phyloP scores from a whole-genome alignment of 2,888 invertebrate species.

The Gortyna flavago region DNA sequence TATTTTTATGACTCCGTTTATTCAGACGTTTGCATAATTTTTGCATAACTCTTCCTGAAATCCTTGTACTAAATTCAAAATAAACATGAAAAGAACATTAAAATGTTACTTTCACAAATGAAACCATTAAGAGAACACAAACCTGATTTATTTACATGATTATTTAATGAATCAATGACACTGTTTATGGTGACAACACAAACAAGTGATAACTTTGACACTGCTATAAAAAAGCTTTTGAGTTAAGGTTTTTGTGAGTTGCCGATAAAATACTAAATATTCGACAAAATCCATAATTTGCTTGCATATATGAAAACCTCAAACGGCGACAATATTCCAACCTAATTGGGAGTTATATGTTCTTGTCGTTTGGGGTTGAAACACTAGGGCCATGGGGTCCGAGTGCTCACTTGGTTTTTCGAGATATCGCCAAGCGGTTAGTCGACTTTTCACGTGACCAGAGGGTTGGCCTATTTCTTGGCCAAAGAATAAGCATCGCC shows the following conservation, averaged over 20 bases:
- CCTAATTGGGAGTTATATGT: no score
- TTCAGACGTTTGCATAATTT: neutral
- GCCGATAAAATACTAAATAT: neutral
- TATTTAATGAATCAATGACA: neutral
- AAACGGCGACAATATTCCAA: no score
- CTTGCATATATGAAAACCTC: no score
- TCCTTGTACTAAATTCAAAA: conserved; percentile 41
- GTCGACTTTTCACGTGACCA: no score
- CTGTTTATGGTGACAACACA: neutral
- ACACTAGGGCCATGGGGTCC: no score
- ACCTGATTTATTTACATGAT: neutral
- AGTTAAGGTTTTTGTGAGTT: neutral
- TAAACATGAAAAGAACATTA: neutral
- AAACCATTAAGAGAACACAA: conserved; percentile 16
- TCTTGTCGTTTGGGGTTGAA: no score
- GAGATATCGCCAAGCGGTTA: no score
- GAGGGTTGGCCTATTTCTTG: no score
- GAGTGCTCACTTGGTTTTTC: no score
- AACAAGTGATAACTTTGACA: conserved; percentile 27
- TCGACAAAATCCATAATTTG: neutral
- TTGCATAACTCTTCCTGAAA: conserved; percentile 9
- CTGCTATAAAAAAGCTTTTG: neutral
- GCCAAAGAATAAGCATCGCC: no score
- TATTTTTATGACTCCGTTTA: neutral
- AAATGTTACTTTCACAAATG: conserved; percentile 18